These are phyloP conservation scores for Spinus pinus DNA, from an alignment of 2,797 vertebrate genomes.

Conservation along the genomic window DNA sequence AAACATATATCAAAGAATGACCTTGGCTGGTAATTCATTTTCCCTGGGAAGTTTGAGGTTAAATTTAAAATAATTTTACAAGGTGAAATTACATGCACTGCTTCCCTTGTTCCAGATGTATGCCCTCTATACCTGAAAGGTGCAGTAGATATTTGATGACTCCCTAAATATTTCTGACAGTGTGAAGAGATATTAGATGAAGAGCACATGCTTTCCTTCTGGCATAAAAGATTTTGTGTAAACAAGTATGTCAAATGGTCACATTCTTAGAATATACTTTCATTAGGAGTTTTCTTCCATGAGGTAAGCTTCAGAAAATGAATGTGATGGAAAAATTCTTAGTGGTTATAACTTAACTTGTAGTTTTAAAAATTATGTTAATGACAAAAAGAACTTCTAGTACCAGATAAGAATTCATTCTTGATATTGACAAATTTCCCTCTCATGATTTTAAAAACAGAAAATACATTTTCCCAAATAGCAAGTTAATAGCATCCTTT, in stretches of 20 bases:
- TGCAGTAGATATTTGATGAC: slow-evolving; percentile 23
- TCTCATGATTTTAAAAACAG: neutral
- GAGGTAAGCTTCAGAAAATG: neutral
- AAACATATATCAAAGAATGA: neutral
- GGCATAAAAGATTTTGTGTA: slow-evolving; percentile 18
- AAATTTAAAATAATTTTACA: slow-evolving; percentile 40
- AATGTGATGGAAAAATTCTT: neutral
- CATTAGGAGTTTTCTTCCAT: neutral
- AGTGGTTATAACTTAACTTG: neutral
- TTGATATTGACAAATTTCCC: neutral
- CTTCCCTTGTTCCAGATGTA: slow-evolving; percentile 56
- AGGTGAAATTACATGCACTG: slow-evolving; percentile 46
- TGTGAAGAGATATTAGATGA: neutral
- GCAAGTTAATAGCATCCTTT: neutral
- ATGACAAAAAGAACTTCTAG: neutral
- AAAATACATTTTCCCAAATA: neutral
- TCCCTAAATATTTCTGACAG: slow-evolving; percentile 52
- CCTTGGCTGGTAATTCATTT: slow-evolving; percentile 4
- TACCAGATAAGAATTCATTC: neutral
- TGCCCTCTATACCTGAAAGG: slow-evolving; percentile 36
- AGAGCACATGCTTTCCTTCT: slow-evolving; percentile 47
- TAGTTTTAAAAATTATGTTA: neutral
- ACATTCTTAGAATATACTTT: neutral
- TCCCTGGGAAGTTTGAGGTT: slow-evolving; percentile 1
- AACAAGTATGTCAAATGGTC: slow-evolving; percentile 2